Evolutionary conservation across 2,797 vertebrate genomes (phyloP).

Genomic region (Enteromius thamalakanensis): DNA sequence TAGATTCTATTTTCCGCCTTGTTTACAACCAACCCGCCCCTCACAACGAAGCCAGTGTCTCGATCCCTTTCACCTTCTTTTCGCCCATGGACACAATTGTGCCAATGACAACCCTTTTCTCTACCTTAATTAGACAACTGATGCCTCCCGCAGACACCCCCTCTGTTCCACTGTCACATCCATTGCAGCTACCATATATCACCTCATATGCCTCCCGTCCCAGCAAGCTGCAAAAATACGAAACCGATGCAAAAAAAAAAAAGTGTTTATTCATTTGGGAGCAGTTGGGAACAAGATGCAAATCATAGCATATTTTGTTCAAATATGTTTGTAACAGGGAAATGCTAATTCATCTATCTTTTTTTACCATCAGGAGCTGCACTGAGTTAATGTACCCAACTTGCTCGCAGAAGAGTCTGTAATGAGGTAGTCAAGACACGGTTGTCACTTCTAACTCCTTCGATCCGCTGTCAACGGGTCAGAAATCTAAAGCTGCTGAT

Average conservation of each 20-base stretch:
- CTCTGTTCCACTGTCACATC: slow-evolving; percentile 23
- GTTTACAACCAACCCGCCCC: slow-evolving; percentile 22
- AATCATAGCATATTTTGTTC: slow-evolving; percentile 6
- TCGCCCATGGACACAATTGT: slow-evolving; percentile 27
- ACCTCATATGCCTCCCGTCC: slow-evolving; percentile 6
- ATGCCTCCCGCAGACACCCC: slow-evolving; percentile 18
- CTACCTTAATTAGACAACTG: slow-evolving; percentile 52
- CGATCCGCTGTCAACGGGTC: background rate
- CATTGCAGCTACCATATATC: slow-evolving; percentile 17
- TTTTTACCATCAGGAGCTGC: slow-evolving; percentile 6
- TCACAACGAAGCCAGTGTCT: slow-evolving; percentile 20
- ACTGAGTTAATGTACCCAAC: slow-evolving; percentile 36
- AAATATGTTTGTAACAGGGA: background rate
- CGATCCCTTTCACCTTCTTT: slow-evolving; percentile 33
- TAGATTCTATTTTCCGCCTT: slow-evolving; percentile 32
- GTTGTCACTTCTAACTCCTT: slow-evolving; percentile 23
- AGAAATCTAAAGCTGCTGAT: slow-evolving; percentile 22
- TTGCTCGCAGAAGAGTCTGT: background rate
- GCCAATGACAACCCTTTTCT: slow-evolving; percentile 38
- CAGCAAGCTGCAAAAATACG: slow-evolving; percentile 21
- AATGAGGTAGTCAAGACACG: slow-evolving; percentile 17
- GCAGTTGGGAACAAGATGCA: background rate
- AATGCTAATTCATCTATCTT: slow-evolving; percentile 18
- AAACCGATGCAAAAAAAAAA: background rate
- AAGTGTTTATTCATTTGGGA: slow-evolving; percentile 1